Evolutionary conservation across 2,113 vertebrate genomes (phyloP).

Genomic region (Ceyx melanurus): DNA sequence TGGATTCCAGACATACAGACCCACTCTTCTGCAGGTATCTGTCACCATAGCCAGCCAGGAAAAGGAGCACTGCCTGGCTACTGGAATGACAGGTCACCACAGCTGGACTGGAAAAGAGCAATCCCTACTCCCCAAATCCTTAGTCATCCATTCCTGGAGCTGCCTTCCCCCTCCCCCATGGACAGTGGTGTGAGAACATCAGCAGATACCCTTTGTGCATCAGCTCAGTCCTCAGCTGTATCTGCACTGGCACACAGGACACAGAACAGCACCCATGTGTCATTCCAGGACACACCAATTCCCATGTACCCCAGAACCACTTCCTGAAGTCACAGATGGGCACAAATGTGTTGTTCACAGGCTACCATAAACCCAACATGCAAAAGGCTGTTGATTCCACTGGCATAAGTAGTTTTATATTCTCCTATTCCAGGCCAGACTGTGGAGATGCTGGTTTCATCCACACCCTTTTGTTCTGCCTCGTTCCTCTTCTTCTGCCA

Average conservation of each 20-base stretch:
- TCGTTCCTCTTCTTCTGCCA: background rate
- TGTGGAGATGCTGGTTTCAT: background rate
- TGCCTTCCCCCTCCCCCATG: background rate
- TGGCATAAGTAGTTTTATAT: background rate
- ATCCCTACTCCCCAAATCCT: background rate
- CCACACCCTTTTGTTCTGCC: background rate
- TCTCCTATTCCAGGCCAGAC: background rate
- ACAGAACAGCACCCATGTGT: background rate
- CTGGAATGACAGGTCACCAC: background rate
- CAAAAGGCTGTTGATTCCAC: background rate
- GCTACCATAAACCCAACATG: background rate
- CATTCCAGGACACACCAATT: background rate
- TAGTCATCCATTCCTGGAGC: background rate
- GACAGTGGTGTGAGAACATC: background rate
- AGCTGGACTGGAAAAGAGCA: background rate
- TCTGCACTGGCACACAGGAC: background rate
- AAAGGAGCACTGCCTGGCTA: background rate
- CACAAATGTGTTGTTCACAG: background rate
- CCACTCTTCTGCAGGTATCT: background rate
- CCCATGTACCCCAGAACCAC: background rate
- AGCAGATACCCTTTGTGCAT: background rate
- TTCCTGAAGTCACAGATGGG: background rate
- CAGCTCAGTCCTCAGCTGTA: background rate
- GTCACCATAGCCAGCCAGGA: background rate
- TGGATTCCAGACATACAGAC: background rate